Conservation (phyloP, 2,113 vertebrate genomes). For the Megalops atlanticus region DNA sequence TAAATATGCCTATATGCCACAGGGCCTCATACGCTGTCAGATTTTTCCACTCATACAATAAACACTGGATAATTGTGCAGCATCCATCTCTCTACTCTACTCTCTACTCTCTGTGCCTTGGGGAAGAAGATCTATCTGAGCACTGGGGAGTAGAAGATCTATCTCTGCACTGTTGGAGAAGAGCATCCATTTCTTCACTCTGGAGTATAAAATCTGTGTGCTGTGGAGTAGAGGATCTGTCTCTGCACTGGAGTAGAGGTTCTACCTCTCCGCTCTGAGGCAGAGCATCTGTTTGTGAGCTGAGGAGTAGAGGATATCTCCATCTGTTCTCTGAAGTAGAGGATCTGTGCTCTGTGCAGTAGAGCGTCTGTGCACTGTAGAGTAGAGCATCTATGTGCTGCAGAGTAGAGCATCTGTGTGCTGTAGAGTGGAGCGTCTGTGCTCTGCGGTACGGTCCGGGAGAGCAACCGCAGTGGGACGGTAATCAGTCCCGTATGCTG, state of each 20-base stretch:
- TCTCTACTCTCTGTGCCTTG: too few species aligned
- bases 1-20: neutral
- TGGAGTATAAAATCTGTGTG: too few species aligned
- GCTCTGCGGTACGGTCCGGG: neutral
- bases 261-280: too few species aligned
- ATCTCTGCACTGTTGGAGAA: neutral
- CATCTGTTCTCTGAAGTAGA: too few species aligned
- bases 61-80: neutral
- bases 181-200: neutral
- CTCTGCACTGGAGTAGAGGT: neutral
- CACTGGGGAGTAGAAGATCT: neutral
- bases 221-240: neutral
- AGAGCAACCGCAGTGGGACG: neutral
- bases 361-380: too few species aligned
- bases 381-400: too few species aligned
- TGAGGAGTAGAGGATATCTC: too few species aligned
- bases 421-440: too few species aligned
- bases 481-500: constrained; percentile 18
- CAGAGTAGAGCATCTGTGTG: too few species aligned
- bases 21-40: neutral
- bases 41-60: neutral
- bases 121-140: too few species aligned
- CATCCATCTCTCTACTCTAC: too few species aligned
- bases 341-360: too few species aligned
- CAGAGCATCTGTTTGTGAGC: neutral